Base-by-base conservation (phyloP, 2,113 vertebrate genomes). In the Sinosuthora webbiana region DNA sequence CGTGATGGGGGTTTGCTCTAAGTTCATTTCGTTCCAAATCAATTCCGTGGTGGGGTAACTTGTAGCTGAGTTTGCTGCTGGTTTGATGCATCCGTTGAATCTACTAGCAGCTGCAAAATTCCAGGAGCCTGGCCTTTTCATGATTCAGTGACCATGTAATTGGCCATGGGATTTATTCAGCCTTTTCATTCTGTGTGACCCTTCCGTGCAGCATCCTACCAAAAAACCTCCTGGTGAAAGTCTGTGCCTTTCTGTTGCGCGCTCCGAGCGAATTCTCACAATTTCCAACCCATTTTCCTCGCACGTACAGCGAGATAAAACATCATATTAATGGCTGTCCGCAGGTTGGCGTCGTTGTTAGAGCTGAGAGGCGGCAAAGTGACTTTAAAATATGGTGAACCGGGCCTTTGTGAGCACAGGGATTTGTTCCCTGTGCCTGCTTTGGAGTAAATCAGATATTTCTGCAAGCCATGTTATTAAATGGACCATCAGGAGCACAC, bases 71-170 rank as follows among this genome's bases (percentile, higher is more conserved):
- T 91, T 92, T 77, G 65, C 85, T 95, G 79, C 87, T 97, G 93
- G 53, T 90, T 87, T 89, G 92, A 13, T 56, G 77, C 78, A 89
- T 92, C 84, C 7, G 44, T 95, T 96, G 91, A 97, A 93, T 98
- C 83, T 41, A 92, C 86, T 71, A 74, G 93, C 95, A 97, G 91
- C 91, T 94, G 95, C 93, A 94, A 95, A 97, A 98, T 97, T 97
- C 92, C 87, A 89, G 94, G 89, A 93, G 81, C 91, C 59, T 49
- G 88, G 94, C 79, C 94, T 96, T 96, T 97, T 97, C 90, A 90
- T 95, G 96, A 96, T 71, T 97, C 95, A 97, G 87, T 97, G 94
- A 96, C 96, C 96, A 97, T 96, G 95, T 95, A 96, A 97, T 97
- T 97, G 91, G 94, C 93, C 92, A 88, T 95, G 84, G 94, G 90